Evolutionary conservation across 1,140 invertebrate genomes (phyloP), one percentile per base, ranked within the genome.

Genomic region (Watersipora subatra): DNA sequence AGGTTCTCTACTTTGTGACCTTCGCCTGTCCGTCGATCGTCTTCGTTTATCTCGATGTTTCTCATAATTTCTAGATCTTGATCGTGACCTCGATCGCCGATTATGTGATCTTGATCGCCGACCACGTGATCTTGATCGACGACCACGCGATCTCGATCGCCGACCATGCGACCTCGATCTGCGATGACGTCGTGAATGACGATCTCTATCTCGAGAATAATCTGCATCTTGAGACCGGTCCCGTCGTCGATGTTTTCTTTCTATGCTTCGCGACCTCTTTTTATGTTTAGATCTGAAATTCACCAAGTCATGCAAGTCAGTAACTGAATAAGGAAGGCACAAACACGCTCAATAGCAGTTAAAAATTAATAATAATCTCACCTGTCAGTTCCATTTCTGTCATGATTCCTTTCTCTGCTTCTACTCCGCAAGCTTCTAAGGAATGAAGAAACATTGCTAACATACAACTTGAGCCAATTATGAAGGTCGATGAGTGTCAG

Each of bases 181-280:
- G 64, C 68, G 67, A 27, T 58, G 62, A 28, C 64, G 65, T 24
- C 66, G 67, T 55, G 22, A 25, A 7, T 24, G 7, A 12, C 66
- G 67, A 15, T 30, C 57, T 34, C 64, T 66, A 46, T 66, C 66
- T 12, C 65, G 62, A 20, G 63, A 63, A 28, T 57, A 27, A 24
- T 61, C 57, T 2, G 7, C 20, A 63, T 56, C 72, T 7, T 46
- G 34, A 46, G 34, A 46, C 7, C 34, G 34, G 34, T 46, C 34
- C 34, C 34, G 34, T 46, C n/a, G 34, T n/a, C 34, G 7, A n/a
- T n/a, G 77, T 72, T 69, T 77, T 76, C 73, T 80, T 74, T 72
- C 73, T n/a, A 77, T 77, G 28, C 76, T 71, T 66, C 73, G 73
- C 69, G 68, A 78, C 65, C 71, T 73, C 67, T 76, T 75, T 25